A percentile compares a stretch with the other conserved stretches of the same genome.
phyloP scores from a whole-genome alignment of 2,888 invertebrate genomes.

The Allygus modestus region DNA sequence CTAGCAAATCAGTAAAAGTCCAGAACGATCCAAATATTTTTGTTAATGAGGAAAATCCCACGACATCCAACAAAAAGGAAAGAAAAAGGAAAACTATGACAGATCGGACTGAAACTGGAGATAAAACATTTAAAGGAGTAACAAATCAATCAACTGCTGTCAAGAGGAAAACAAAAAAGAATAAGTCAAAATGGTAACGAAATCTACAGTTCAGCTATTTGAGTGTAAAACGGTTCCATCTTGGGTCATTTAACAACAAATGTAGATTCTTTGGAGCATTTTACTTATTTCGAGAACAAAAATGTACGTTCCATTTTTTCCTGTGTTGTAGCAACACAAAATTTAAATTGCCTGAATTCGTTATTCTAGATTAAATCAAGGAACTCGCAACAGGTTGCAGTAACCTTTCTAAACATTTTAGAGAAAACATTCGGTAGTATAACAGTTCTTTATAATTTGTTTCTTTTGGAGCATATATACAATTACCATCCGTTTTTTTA shows the following conservation, averaged over 20 bases:
- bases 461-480: neutral
- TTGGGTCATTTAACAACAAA: neutral
- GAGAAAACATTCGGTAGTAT: constrained; percentile 6
- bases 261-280: neutral
- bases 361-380: neutral
- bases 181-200: neutral
- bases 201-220: neutral
- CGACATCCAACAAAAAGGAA: neutral
- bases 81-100: neutral
- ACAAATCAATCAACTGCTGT: neutral
- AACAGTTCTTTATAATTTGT: neutral
- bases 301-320: neutral
- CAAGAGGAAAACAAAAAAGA: neutral
- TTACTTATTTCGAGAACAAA: neutral
- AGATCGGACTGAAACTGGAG: neutral
- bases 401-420: neutral
- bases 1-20: neutral
- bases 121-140: neutral
- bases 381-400: neutral
- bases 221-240: neutral
- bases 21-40: neutral
- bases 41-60: neutral
- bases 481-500: neutral
- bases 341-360: constrained; percentile 2
- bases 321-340: neutral